Percentiles rank a stretch among this genome's conserved stretches.
Conservation (phyloP, 2,113 vertebrate genomes). For the Brevimyrus niger region DNA sequence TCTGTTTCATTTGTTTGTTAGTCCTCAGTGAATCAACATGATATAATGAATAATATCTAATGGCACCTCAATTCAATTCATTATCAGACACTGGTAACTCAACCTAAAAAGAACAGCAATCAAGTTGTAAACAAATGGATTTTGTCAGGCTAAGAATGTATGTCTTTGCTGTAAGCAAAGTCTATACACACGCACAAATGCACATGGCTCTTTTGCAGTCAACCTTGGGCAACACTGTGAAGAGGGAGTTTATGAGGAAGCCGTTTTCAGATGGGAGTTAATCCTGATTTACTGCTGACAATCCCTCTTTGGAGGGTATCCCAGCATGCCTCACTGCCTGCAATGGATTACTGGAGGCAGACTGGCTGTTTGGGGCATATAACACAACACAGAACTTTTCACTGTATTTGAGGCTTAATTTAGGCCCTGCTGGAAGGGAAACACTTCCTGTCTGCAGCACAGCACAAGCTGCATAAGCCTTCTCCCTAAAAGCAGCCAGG, state of each 20-base stretch:
- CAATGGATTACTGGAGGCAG: not conserved
- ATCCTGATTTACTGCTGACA: conserved; percentile 20
- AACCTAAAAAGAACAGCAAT: not conserved
- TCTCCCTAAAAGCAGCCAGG: not conserved
- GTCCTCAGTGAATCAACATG: not conserved
- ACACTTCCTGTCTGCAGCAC: not conserved
- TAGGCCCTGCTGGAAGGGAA: not conserved
- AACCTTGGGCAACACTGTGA: not conserved
- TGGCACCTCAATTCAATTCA: not conserved
- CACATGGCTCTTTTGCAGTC: not conserved
- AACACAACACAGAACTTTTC: not conserved
- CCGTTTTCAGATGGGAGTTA: conserved; percentile 16
- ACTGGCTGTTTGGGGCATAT: not conserved
- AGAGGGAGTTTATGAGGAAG: conserved; percentile 10
- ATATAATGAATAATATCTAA: not conserved
- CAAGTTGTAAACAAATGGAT: not conserved
- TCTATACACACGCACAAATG: not conserved
- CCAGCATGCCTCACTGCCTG: not conserved
- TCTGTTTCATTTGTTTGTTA: not conserved
- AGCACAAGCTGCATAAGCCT: not conserved
- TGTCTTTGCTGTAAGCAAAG: not conserved
- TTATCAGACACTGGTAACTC: not conserved
- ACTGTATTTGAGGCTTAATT: not conserved
- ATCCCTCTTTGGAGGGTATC: not conserved
- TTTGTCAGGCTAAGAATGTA: not conserved